Base-by-base conservation (phyloP, 2,888 invertebrate species). In the Zele albiditarsus region DNA sequence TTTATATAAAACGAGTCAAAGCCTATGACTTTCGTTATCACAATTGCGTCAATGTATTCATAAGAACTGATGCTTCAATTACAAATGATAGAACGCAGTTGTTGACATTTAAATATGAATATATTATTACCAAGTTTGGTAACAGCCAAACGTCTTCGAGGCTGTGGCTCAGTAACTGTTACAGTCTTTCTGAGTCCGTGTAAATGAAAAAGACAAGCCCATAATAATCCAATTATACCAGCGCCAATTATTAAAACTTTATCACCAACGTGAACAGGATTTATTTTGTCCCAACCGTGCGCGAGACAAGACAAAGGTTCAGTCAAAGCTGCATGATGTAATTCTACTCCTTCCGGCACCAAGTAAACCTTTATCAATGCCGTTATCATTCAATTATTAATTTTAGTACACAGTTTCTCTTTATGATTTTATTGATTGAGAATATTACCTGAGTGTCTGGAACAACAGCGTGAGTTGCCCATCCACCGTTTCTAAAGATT, bases 231-330 rank as follows among this genome's bases (percentile, higher is more conserved):
- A 79, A 95, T 94, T 65, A 95, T 94, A 0, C 95, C 95, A 71
- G 94, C 94, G 0, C 95, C 95, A 0, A 92, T 90, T 0, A 95
- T 88, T 0, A 94, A 90, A 23, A 94, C 92, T 78, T 91, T 92
- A 49, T 91, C 85, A 0, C 94, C 94, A 0, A 94, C 90, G 0
- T 90, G 84, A 5, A 94, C 87, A 0, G 94, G 93, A 16, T 91
- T 90, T 1, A 93, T 91, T 68, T 91, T 90, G 80, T 94, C 92
- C 90, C 92, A 93, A 0, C 94, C 94, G 79, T 94, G 94, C 0
- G 93, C 91, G 2, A 95, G 90, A 81, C 94, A 95, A 0, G 94
- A 94, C 66, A 94, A 89, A 0, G 95, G 94, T 84, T 95, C 94
- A 62, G 92, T 91, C 0, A 95, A 89, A 16, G 91, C 94, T 66